phyloP scores from a whole-genome alignment of 1,140 invertebrate species.

The Aricia agestis region DNA sequence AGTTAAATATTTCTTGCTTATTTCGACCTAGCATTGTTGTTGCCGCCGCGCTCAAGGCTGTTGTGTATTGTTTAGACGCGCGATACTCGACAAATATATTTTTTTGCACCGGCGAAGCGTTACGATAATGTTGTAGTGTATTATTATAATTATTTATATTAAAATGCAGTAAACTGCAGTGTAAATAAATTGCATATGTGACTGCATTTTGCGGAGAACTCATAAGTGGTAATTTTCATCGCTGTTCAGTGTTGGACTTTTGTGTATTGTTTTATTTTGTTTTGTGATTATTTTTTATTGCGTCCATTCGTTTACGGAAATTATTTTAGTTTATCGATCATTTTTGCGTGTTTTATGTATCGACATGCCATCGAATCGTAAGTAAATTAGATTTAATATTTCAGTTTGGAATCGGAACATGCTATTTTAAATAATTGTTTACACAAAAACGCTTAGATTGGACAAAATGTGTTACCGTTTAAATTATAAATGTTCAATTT shows the following conservation, averaged over 20 bases:
- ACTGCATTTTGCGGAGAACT: constrained; percentile 57
- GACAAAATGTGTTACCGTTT: neutral
- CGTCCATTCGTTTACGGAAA: constrained; percentile 22
- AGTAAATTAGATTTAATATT: neutral
- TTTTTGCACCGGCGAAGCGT: constrained; percentile 24
- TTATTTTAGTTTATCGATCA: constrained; percentile 6
- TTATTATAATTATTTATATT: constrained; percentile 38
- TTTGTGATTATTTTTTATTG: constrained; percentile 33
- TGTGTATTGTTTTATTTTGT: constrained; percentile 40
- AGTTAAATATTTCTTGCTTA: constrained; percentile 79
- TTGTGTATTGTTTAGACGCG: constrained; percentile 73
- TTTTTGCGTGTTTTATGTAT: constrained; percentile 11
- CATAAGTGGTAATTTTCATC: constrained; percentile 64
- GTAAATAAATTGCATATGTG: constrained; percentile 68
- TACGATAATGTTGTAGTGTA: constrained; percentile 21
- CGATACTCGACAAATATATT: constrained; percentile 55
- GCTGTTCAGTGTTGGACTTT: constrained; percentile 58
- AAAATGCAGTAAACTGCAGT: constrained; percentile 56
- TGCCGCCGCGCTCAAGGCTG: constrained; percentile 67
- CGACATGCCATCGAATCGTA: neutral
- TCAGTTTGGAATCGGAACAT: neutral
- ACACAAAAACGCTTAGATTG: neutral
- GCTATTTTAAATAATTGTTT: neutral
- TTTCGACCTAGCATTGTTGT: constrained; percentile 77
- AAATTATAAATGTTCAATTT: neutral